Percentiles rank a stretch among this genome's conserved stretches.
These are phyloP conservation scores for Matsumurasca onukii DNA, from an alignment of 1,140 invertebrate species.

Conservation along the genomic window DNA sequence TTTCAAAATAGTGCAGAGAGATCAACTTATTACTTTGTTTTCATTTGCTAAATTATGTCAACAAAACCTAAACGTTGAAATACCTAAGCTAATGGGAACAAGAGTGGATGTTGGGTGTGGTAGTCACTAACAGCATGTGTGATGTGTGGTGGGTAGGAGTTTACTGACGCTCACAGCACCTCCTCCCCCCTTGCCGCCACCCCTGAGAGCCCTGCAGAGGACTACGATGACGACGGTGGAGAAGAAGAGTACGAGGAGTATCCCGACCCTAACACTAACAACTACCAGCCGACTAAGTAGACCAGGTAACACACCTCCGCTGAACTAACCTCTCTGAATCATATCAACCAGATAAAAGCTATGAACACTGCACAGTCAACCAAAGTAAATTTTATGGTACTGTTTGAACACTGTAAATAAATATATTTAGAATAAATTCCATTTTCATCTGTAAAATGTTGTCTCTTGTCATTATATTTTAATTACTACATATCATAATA, in stretches of 20 bases:
- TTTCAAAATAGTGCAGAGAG: too few species aligned
- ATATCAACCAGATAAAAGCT: neutral
- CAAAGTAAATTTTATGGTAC: neutral
- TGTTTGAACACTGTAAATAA: neutral
- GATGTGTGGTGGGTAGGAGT: slow-evolving; percentile 29
- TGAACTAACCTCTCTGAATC: neutral
- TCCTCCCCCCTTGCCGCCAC: slow-evolving; percentile 32
- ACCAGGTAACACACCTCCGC: neutral
- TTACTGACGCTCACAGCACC: slow-evolving; percentile 33
- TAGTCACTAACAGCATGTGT: slow-evolving; percentile 13
- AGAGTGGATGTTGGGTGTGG: neutral
- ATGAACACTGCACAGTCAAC: neutral
- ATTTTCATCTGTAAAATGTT: neutral
- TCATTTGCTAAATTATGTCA: too few species aligned
- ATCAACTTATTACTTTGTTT: too few species aligned
- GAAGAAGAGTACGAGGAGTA: slow-evolving; percentile 41
- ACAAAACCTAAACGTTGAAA: too few species aligned
- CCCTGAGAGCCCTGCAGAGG: slow-evolving; percentile 33
- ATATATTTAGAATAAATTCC: neutral
- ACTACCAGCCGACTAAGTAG: slow-evolving; percentile 23
- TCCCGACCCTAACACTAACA: slow-evolving; percentile 35
- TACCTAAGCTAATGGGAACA: too few species aligned
- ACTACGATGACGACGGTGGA: slow-evolving; percentile 38
- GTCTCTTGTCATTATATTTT: neutral
- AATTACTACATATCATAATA: too few species aligned